Evolutionary conservation across 2,113 vertebrate genomes (phyloP), one percentile per base, ranked within the genome.

Genomic region (Cephalopterus ornatus): DNA sequence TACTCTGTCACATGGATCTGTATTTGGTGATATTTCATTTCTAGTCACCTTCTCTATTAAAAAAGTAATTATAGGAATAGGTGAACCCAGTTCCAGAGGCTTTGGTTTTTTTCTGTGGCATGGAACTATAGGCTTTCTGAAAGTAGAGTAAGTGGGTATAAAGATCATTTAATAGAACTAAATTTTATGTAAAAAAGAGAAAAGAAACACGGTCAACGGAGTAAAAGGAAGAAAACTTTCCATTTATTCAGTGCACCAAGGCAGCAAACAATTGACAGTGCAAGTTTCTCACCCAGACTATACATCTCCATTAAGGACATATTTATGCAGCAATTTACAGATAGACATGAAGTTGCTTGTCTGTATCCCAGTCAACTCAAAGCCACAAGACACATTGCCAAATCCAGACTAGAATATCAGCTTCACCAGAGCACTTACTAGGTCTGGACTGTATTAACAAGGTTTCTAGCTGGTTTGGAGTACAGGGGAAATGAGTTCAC

Each of bases 301-400:
- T 37, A 41, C 8, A 67, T 35, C 14, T 39, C 15, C 18, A 28
- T 50, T 83, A 77, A 13, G 41, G 24, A 63, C 26, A 59, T 0
- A 33, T 9, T 18, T 49, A 14, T 32, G n/a, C 12, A 62, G n/a
- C 6, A n/a, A 42, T 41, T 83, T 47, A 73, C 19, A 76, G 41
- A 18, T 8, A 24, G 41, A 18, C 10, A 24, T 17, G 42, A 80
- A 52, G 8, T 92, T 74, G 5, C 3, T 24, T 80, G 35, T 6
- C 41, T 41, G 4, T 61, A 47, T 28, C 49, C 11, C 7, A 12
- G 24, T 22, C 9, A 39, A 15, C 42, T 93, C 26, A 76, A 89
- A 86, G 28, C 22, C 0, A 0, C 13, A 33, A 87, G 26, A 30
- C 28, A 44, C 0, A 3, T 37, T 86, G 26, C 5, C 0, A 2